phyloP scores from a whole-genome alignment of 2,888 invertebrate genomes.

The Mythimna lalbum region DNA sequence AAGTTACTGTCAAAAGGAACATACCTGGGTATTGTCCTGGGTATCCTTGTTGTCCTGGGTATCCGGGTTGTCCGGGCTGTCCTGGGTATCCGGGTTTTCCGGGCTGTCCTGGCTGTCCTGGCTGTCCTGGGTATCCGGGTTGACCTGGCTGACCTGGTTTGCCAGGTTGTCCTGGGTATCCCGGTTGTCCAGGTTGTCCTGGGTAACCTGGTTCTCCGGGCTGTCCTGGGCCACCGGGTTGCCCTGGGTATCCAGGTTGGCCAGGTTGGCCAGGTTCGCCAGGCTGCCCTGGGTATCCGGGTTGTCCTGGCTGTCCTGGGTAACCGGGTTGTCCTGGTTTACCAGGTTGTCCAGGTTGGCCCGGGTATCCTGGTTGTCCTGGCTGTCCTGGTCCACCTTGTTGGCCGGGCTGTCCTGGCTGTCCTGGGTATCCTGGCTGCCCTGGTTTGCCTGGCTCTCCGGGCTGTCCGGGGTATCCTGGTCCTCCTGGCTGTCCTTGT shows the following conservation, averaged over 20 bases:
- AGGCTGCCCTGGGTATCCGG: background rate
- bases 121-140: conserved; percentile 49
- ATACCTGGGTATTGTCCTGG: conserved; percentile 53
- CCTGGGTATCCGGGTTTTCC: conserved; percentile 22
- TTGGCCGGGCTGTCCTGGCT: conserved; percentile 9
- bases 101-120: conserved; percentile 13
- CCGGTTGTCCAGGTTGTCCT: conserved; percentile 61
- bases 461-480: conserved; percentile 16
- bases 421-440: conserved; percentile 50
- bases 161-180: conserved; percentile 65
- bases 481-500: conserved; percentile 9
- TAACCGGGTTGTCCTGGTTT: conserved; percentile 17
- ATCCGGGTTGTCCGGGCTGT: conserved; percentile 16
- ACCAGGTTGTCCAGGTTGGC: background rate
- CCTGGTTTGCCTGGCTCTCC: conserved; percentile 52
- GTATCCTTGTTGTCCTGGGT: conserved; percentile 6
- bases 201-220: conserved; percentile 25
- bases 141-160: conserved; percentile 68
- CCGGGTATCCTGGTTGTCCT: conserved; percentile 20
- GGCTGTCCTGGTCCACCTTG: conserved; percentile 20
- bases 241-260: conserved; percentile 20
- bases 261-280: conserved; percentile 13
- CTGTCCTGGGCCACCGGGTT: conserved; percentile 52
- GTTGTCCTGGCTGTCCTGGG: conserved; percentile 20
- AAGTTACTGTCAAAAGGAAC: background rate